Evolutionary conservation across 2,888 invertebrate species (phyloP).

Genomic region (Calameuta filiformis): DNA sequence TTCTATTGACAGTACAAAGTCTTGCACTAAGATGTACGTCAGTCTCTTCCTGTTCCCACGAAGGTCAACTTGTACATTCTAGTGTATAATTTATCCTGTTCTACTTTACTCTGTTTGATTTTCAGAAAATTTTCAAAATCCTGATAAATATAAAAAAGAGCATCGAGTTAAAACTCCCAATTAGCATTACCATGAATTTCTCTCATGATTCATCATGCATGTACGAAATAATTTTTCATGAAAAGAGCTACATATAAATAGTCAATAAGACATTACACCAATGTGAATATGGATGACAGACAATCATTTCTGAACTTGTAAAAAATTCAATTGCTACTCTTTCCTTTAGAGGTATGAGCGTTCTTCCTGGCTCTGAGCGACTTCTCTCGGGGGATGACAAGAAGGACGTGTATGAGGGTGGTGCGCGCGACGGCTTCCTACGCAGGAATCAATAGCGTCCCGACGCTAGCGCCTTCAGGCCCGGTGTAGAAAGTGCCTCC

Average conservation of each 20-base stretch:
- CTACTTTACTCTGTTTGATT: background rate
- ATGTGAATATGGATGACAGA: background rate
- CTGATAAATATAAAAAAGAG: background rate
- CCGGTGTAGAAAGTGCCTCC: constrained; percentile 28
- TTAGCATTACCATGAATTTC: background rate
- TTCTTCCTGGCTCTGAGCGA: background rate
- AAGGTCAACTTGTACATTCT: background rate
- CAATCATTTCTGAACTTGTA: background rate
- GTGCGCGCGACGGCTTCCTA: constrained; percentile 37
- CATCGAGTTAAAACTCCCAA: background rate
- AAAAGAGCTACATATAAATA: background rate
- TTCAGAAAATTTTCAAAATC: background rate
- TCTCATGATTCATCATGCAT: background rate
- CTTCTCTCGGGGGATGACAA: constrained; percentile 14
- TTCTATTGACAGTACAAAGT: background rate
- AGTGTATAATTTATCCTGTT: background rate
- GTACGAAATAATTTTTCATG: background rate
- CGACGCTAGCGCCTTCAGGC: constrained; percentile 40
- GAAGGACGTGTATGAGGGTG: constrained; percentile 43
- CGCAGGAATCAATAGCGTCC: constrained; percentile 58
- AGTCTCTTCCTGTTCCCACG: background rate
- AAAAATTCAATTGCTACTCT: background rate
- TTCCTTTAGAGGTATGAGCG: background rate
- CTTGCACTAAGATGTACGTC: background rate
- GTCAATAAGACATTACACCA: background rate